phyloP scores from a whole-genome alignment of 2,888 invertebrate genomes.

The Eutolmus rufibarbis region DNA sequence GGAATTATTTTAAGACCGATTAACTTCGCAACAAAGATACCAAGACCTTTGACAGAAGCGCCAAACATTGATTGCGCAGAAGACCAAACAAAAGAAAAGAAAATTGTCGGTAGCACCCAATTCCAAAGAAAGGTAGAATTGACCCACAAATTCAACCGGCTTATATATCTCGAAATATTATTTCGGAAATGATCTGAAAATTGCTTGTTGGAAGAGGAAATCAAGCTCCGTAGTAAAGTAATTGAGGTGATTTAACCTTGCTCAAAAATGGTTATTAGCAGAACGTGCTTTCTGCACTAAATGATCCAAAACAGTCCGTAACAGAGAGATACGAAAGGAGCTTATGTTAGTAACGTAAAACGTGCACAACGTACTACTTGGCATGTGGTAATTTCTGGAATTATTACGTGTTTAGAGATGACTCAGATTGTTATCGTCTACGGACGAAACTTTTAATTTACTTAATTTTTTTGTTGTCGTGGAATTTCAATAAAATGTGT shows the following conservation, averaged over 20 bases:
- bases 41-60: not conserved
- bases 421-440: not conserved
- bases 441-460: not conserved
- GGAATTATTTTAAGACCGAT: not conserved
- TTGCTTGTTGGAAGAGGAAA: not conserved
- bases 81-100: not conserved
- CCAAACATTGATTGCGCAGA: not conserved
- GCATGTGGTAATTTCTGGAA: not conserved
- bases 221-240: not conserved
- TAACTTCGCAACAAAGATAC: not conserved
- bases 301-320: not conserved
- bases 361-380: not conserved
- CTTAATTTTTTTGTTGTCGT: not conserved
- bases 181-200: not conserved
- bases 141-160: not conserved
- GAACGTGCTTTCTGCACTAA: not conserved
- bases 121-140: not conserved
- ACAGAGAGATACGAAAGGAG: not conserved
- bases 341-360: not conserved
- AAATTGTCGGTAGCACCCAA: not conserved
- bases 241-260: constrained; percentile 5
- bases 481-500: not conserved
- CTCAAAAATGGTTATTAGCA: constrained; percentile 4
- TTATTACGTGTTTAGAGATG: not conserved
- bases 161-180: not conserved